Percentiles rank a stretch among this genome's conserved stretches.
phyloP scores from a whole-genome alignment of 2,113 vertebrate genomes.

The Corythaeola cristata region DNA sequence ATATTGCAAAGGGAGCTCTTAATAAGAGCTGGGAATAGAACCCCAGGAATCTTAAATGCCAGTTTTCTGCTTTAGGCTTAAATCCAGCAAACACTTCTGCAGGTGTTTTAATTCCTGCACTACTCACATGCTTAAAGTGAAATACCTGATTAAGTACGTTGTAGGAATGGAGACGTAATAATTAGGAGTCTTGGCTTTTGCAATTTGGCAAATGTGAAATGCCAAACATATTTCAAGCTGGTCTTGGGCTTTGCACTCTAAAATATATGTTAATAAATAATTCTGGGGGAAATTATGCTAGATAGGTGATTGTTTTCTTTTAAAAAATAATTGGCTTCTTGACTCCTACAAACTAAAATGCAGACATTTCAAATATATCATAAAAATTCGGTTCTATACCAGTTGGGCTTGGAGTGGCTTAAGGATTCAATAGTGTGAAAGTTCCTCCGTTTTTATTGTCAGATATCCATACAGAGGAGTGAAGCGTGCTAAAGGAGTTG shows the following conservation, averaged over 20 bases:
- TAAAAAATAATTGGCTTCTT: not conserved
- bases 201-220: not conserved
- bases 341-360: not conserved
- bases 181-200: not conserved
- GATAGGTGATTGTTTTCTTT: not conserved
- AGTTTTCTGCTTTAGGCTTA: not conserved
- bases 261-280: not conserved
- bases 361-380: not conserved
- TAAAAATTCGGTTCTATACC: not conserved
- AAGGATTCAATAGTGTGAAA: not conserved
- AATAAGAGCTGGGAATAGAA: not conserved
- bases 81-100: not conserved
- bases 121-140: not conserved
- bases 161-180: not conserved
- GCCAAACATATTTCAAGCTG: not conserved
- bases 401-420: not conserved
- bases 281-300: not conserved
- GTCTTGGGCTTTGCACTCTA: not conserved
- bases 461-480: not conserved
- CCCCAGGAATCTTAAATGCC: not conserved
- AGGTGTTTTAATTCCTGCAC: not conserved
- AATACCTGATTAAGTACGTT: not conserved
- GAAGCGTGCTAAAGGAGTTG: not conserved
- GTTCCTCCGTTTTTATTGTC: not conserved
- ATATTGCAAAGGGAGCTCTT: not conserved